Evolutionary conservation across 1,140 invertebrate genomes (phyloP), one percentile per base, ranked within the genome.

Genomic region (Maniola jurtina): DNA sequence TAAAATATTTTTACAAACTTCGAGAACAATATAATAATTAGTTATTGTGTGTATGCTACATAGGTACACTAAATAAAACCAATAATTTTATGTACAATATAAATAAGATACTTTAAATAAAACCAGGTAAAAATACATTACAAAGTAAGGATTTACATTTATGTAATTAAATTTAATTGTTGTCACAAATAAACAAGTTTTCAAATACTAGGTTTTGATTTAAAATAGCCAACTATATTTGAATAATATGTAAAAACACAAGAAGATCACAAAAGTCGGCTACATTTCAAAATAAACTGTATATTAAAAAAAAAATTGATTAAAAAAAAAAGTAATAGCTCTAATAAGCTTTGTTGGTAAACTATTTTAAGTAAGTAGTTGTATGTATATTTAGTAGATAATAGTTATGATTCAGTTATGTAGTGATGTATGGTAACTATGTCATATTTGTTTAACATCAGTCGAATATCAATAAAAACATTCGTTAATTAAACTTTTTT

Each of bases 381-480:
- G 0, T 16, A 64, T 13, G n/a, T 56, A 64, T 58, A 45, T 65
- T 50, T 25, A 25, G 4, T 25, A 2, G 25, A 56, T 34, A 50
- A 50, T 56, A 48, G 59, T 50, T 65, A 50, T 60, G 33, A 60
- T 66, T 54, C 10, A 45, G 35, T 52, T 55, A 63, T 61, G 45
- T 61, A 52, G 54, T 57, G 60, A 68, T 34, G 35, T 38, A 25
- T 67, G 66, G 66, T 68, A 68, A 68, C 66, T 68, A 68, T 42
- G 25, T 68, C 47, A 64, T 15, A 57, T 13, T 4, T 64, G 47
- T 55, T 38, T 42, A 54, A 56, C 62, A 57, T 40, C 62, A 57
- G 62, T 57, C 40, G 62, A 64, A 57, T 64, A 56, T 47, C 62
- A 36, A 10, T 64, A 57, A 47, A 64, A 54, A 57, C 1, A 64